Conservation (phyloP, 2,888 invertebrate species). For the Antitype chi region DNA sequence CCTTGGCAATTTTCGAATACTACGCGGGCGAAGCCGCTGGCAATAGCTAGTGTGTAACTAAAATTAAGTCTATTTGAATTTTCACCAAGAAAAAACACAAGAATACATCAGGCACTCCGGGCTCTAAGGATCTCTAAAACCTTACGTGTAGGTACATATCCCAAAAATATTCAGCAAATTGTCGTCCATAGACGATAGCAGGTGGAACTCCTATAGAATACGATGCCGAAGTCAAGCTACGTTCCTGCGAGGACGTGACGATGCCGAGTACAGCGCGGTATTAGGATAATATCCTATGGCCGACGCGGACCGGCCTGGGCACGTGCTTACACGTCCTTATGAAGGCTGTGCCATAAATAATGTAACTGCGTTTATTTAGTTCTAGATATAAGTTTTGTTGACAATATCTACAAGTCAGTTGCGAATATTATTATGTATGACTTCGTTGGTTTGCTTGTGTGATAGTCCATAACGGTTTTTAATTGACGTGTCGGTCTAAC, state of each 20-base stretch:
- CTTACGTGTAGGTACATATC: background rate
- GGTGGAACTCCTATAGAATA: slow-evolving; percentile 10
- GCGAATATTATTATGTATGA: background rate
- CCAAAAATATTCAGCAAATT: slow-evolving; percentile 24
- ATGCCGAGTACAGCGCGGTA: background rate
- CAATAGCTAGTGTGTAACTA: too few relatives aligned
- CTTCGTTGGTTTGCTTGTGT: background rate
- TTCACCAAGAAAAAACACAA: background rate
- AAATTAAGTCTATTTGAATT: background rate
- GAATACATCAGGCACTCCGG: background rate
- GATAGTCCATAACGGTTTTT: background rate
- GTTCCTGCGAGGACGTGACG: slow-evolving; percentile 14
- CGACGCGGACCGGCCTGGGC: background rate
- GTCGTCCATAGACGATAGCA: background rate
- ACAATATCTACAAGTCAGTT: background rate
- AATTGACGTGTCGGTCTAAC: background rate
- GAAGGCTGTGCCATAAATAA: slow-evolving; percentile 3
- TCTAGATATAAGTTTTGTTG: background rate
- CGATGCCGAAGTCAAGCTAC: background rate
- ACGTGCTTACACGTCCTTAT: slow-evolving; percentile 5
- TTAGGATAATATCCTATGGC: background rate
- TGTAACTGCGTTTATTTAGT: slow-evolving; percentile 8
- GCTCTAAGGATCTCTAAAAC: background rate
- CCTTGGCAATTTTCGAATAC: too few relatives aligned
- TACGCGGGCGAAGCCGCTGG: too few relatives aligned